These are phyloP conservation scores for Temnothorax longispinosus DNA, from an alignment of 1,140 invertebrate species.

Conservation along the genomic window DNA sequence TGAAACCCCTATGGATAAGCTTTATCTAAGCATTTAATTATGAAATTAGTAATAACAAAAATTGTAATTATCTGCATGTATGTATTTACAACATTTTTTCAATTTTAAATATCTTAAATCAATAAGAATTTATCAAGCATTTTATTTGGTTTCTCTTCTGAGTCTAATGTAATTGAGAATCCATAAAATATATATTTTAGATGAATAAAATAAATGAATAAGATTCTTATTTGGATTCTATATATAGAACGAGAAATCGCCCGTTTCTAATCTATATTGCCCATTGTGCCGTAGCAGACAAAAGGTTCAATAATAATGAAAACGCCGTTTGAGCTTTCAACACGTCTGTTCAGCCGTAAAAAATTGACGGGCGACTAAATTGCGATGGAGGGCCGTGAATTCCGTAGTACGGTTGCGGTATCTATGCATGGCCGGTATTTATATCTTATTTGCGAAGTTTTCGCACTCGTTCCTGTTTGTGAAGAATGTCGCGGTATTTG, in stretches of 20 bases:
- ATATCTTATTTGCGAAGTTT: conserved; percentile 55
- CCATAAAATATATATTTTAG: neutral
- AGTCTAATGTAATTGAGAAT: neutral
- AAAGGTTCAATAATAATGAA: conserved; percentile 6
- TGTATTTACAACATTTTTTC: neutral
- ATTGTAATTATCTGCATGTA: neutral
- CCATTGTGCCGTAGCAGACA: neutral
- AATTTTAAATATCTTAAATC: too few species aligned
- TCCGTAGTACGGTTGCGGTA: neutral
- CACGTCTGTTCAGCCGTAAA: conserved; percentile 23
- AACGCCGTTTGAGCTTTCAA: neutral
- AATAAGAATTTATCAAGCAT: neutral
- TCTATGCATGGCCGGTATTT: neutral
- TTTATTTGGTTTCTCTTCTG: neutral
- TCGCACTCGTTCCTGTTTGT: neutral
- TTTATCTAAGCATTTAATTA: neutral
- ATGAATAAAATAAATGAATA: neutral
- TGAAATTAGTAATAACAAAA: neutral
- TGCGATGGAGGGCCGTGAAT: neutral
- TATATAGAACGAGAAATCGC: neutral
- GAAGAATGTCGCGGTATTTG: conserved; percentile 56
- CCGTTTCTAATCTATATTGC: neutral
- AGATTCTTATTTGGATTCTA: neutral
- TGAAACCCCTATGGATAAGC: neutral
- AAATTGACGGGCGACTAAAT: conserved; percentile 29